phyloP scores from a whole-genome alignment of 2,113 vertebrate species.

The Pagrus major region DNA sequence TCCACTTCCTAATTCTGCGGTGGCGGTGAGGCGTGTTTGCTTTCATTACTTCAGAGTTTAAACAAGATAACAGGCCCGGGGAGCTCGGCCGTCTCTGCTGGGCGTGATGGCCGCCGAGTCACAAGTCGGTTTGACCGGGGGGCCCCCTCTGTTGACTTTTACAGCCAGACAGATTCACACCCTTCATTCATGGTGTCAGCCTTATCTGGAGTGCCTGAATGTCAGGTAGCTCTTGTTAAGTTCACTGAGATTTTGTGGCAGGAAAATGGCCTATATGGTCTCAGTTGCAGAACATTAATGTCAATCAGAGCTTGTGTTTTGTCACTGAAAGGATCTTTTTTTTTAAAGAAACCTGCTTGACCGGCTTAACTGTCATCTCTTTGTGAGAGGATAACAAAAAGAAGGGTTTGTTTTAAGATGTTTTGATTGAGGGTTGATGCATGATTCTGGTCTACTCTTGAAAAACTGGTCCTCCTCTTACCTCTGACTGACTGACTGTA shows the following conservation, averaged over 20 bases:
- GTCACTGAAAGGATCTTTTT: background rate
- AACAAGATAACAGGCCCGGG: slow-evolving; percentile 61
- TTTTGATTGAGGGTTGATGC: background rate
- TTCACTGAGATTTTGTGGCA: slow-evolving; percentile 10
- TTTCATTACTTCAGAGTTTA: slow-evolving; percentile 55
- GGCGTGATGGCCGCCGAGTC: slow-evolving; percentile 1
- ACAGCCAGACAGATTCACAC: slow-evolving; percentile 36
- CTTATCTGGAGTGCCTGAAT: slow-evolving; percentile 44
- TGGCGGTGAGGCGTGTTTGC: slow-evolving; percentile 49
- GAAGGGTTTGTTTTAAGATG: slow-evolving; percentile 7
- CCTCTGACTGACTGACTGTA: slow-evolving; percentile 2
- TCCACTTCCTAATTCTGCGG: slow-evolving; percentile 1
- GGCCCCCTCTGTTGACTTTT: slow-evolving; percentile 50
- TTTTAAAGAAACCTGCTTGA: slow-evolving; percentile 3
- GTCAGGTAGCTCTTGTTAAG: background rate
- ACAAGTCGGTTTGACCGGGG: slow-evolving; percentile 15
- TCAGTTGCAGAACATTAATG: background rate
- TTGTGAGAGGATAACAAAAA: background rate
- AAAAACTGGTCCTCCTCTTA: slow-evolving; percentile 23
- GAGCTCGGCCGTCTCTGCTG: background rate
- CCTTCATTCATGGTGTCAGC: slow-evolving; percentile 45
- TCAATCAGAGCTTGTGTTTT: slow-evolving; percentile 17
- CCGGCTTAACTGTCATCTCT: background rate
- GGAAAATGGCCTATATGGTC: slow-evolving; percentile 1
- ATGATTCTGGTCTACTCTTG: slow-evolving; percentile 4